A percentile compares a stretch with the other conserved stretches of the same genome.
phyloP scores from a whole-genome alignment of 2,797 vertebrate species.

The Forpus xanthops region DNA sequence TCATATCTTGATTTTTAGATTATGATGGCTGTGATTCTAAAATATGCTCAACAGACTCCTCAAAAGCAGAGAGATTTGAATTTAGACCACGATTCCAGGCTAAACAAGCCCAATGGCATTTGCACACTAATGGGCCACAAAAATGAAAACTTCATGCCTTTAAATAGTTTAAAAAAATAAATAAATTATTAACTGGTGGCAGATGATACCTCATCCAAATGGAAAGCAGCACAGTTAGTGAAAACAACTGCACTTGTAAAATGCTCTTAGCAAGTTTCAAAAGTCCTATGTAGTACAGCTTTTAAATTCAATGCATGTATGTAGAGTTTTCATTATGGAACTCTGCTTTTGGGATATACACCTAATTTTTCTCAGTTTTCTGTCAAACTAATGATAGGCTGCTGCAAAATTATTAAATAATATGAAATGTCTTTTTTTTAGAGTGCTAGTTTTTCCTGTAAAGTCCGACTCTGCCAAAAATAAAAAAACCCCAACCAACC shows the following conservation, averaged over 20 bases:
- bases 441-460: background rate
- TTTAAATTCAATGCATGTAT: background rate
- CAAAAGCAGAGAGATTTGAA: constrained; percentile 14
- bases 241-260: background rate
- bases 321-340: background rate
- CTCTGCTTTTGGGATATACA: background rate
- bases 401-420: background rate
- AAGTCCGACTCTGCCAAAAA: background rate
- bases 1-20: background rate
- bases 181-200: background rate
- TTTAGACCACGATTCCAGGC: background rate
- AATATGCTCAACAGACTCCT: background rate
- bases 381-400: background rate
- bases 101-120: background rate
- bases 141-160: constrained; percentile 60
- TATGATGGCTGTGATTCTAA: background rate
- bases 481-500: background rate
- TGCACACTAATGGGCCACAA: constrained; percentile 28
- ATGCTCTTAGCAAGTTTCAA: background rate
- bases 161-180: background rate
- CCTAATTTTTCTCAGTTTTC: background rate
- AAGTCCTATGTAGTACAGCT: background rate
- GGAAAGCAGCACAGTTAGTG: background rate
- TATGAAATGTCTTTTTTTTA: background rate
- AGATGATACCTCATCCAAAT: constrained; percentile 11